phyloP scores from a whole-genome alignment of 2,797 vertebrate genomes.

The Alectoris magna region DNA sequence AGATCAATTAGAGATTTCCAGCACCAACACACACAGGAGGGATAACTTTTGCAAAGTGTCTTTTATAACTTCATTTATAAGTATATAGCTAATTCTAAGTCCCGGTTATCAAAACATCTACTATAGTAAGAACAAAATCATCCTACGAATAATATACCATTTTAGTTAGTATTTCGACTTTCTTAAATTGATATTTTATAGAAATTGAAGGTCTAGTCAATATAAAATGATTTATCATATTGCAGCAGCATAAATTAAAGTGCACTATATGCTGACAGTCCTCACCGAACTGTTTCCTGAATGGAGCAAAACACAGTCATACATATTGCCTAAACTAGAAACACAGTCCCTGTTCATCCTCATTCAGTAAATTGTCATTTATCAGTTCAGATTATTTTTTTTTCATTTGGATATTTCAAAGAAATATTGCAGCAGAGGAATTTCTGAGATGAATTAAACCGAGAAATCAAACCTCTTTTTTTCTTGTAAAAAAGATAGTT shows the following conservation, averaged over 20 bases:
- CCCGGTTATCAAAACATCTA: not conserved
- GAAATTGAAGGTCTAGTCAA: not conserved
- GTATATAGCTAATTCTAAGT: constrained; percentile 1
- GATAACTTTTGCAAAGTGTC: not conserved
- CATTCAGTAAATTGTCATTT: not conserved
- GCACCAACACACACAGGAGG: not conserved
- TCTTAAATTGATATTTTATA: not conserved
- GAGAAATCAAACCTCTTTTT: not conserved
- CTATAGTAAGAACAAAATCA: not conserved
- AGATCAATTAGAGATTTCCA: not conserved
- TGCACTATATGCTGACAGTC: not conserved
- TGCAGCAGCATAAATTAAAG: not conserved
- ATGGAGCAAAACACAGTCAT: not conserved
- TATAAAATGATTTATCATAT: not conserved
- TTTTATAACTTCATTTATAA: not conserved
- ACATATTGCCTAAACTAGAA: not conserved
- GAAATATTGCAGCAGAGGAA: not conserved
- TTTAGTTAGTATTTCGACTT: not conserved
- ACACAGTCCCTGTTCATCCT: not conserved
- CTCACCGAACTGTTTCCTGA: not conserved
- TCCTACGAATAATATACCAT: not conserved
- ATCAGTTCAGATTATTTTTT: not conserved
- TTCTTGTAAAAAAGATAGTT: not conserved
- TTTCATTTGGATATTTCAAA: not conserved
- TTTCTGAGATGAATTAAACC: not conserved